phyloP scores from a whole-genome alignment of 2,888 invertebrate genomes.

The Cistogaster globosa region DNA sequence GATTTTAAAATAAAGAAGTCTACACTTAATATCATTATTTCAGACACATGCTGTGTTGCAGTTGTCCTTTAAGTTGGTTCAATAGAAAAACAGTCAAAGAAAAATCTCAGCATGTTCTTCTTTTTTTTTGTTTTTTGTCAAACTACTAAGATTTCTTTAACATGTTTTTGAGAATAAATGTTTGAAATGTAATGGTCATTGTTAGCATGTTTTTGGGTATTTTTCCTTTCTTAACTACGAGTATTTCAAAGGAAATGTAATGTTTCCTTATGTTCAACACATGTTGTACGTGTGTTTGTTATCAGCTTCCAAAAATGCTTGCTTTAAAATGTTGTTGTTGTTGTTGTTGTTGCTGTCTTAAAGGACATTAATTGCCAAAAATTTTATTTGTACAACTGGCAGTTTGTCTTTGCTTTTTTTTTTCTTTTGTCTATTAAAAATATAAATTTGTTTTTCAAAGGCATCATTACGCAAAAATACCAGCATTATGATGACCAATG shows the following conservation, averaged over 20 bases:
- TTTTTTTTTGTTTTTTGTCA: conserved; percentile 4
- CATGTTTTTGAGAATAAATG: neutral
- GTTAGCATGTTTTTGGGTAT: neutral
- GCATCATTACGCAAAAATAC: conserved; percentile 65
- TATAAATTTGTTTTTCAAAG: conserved; percentile 51
- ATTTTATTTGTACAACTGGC: conserved; percentile 30
- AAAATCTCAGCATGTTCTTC: conserved; percentile 58
- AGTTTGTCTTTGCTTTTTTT: neutral
- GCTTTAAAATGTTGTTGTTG: conserved; percentile 48
- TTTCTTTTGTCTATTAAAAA: conserved; percentile 2
- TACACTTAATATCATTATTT: conserved; percentile 56
- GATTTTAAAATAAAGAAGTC: conserved; percentile 22
- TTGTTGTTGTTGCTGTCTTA: conserved; percentile 58
- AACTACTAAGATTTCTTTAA: conserved; percentile 23
- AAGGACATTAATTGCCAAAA: conserved; percentile 26
- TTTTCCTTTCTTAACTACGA: conserved; percentile 11
- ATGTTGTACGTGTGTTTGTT: conserved; percentile 50
- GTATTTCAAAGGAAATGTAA: conserved; percentile 43
- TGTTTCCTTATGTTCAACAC: conserved; percentile 48
- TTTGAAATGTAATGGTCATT: conserved; percentile 56
- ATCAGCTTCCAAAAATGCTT: conserved; percentile 21
- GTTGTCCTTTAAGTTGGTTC: conserved; percentile 68
- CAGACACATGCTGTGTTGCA: conserved; percentile 73
- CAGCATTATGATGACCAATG: conserved; percentile 38
- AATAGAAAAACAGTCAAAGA: conserved; percentile 27